phyloP scores from a whole-genome alignment of 2,888 invertebrate genomes.

The Drosophila neoperkinsi region DNA sequence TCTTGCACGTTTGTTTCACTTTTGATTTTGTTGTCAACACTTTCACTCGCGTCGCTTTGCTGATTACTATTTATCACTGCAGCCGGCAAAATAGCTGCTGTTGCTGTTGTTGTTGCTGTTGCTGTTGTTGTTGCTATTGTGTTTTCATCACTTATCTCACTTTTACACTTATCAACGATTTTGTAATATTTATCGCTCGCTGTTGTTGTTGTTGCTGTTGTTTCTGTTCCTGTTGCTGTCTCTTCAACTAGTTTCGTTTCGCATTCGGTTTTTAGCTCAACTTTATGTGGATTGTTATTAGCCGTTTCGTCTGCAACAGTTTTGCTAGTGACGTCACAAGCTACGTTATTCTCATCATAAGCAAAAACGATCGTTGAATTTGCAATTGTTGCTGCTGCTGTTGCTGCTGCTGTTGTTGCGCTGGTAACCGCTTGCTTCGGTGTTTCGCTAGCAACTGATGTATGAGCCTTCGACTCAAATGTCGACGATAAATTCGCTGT shows the following conservation, averaged over 20 bases:
- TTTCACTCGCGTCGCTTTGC: constrained; percentile 68
- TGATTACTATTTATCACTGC: constrained; percentile 72
- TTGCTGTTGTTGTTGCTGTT: constrained; percentile 44
- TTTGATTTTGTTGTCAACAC: constrained; percentile 75
- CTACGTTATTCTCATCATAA: constrained; percentile 40
- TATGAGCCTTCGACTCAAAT: constrained; percentile 81
- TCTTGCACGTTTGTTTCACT: constrained; percentile 62
- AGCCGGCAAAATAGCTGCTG: constrained; percentile 57
- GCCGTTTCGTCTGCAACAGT: constrained; percentile 44
- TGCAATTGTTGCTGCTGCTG: constrained; percentile 38
- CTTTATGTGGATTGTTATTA: constrained; percentile 48
- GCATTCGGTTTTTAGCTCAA: constrained; percentile 50
- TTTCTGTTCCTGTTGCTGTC: constrained; percentile 12
- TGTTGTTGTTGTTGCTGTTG: constrained; percentile 14
- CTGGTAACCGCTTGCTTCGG: constrained; percentile 81
- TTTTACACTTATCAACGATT: constrained; percentile 69
- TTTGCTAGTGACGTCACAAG: constrained; percentile 48
- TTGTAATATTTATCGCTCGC: constrained; percentile 65
- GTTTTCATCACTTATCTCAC: constrained; percentile 60
- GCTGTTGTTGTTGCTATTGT: constrained; percentile 42
- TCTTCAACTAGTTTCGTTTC: constrained; percentile 41
- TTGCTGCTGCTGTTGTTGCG: constrained; percentile 43
- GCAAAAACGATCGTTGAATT: constrained; percentile 30
- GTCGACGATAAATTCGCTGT: constrained; percentile 76
- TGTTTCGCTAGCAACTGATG: constrained; percentile 84